These are phyloP conservation scores for Glandiceps talaboti DNA, from an alignment of 53 echinoderm and acorn worm genomes.

Conservation along the genomic window DNA sequence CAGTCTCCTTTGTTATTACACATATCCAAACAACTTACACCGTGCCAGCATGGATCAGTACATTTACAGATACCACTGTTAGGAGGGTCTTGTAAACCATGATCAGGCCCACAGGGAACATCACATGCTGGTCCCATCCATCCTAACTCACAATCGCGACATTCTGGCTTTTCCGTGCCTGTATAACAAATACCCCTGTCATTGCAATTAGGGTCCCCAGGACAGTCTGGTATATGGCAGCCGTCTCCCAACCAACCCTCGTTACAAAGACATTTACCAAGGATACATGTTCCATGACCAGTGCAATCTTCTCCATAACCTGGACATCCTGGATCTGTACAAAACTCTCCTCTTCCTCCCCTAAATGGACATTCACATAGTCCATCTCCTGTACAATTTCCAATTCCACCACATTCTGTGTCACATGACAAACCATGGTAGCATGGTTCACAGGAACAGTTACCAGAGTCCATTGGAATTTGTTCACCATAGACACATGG, in stretches of 20 bases:
- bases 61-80: conserved; percentile 68
- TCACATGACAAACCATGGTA: conserved; percentile 56
- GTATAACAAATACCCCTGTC: conserved; percentile 44
- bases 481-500: conserved; percentile 11
- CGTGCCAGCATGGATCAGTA: conserved; percentile 79
- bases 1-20: conserved; percentile 53
- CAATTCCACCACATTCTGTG: conserved; percentile 27
- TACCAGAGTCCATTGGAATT: conserved; percentile 42
- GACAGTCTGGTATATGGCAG: conserved; percentile 70
- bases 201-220: conserved; percentile 72
- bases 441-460: conserved; percentile 69
- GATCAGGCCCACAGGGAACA: conserved; percentile 58
- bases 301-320: conserved; percentile 67
- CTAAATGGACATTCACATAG: conserved; percentile 75
- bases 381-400: conserved; percentile 18
- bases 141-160: conserved; percentile 30
- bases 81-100: conserved; percentile 60
- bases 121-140: conserved; percentile 84
- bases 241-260: conserved; percentile 72
- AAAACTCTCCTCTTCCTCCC: conserved; percentile 63
- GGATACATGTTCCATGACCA: conserved; percentile 65
- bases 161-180: conserved; percentile 47
- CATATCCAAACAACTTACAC: conserved; percentile 42
- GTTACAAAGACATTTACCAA: conserved; percentile 43
- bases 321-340: conserved; percentile 51